These are phyloP conservation scores for Amphipyra tragopoginis DNA, from an alignment of 2,888 invertebrate genomes.

Conservation along the genomic window DNA sequence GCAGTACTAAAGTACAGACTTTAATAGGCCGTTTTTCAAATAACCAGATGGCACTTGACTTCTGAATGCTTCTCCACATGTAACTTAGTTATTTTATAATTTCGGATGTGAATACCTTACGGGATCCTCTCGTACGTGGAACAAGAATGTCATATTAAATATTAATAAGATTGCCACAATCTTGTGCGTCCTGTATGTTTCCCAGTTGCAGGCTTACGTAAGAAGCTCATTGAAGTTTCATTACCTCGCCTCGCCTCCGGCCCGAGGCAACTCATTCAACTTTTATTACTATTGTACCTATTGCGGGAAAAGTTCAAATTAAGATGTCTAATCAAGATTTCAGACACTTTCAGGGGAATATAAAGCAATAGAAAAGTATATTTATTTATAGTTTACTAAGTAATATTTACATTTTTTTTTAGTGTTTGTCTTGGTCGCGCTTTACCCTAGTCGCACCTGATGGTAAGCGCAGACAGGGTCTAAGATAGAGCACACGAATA, in stretches of 20 bases:
- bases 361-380: not conserved
- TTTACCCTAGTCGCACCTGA: too few species aligned
- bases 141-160: slow-evolving; percentile 23
- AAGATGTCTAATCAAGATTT: slow-evolving; percentile 36
- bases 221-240: slow-evolving; percentile 78
- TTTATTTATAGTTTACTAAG: too few species aligned
- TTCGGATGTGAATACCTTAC: too few species aligned
- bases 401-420: too few species aligned
- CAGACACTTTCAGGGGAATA: not conserved
- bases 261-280: slow-evolving; percentile 65
- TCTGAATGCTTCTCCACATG: too few species aligned
- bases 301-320: slow-evolving; percentile 27
- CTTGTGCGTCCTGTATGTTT: slow-evolving; percentile 11
- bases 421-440: too few species aligned
- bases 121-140: not conserved
- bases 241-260: slow-evolving; percentile 49
- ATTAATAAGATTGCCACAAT: slow-evolving; percentile 30
- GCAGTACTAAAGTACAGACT: too few species aligned
- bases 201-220: slow-evolving; percentile 70
- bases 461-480: too few species aligned
- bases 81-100: too few species aligned
- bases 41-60: too few species aligned
- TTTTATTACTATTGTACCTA: slow-evolving; percentile 65
- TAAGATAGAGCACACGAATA: too few species aligned
- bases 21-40: too few species aligned